Evolutionary conservation across 2,888 invertebrate species (phyloP).

Genomic region (Hydrotaea cyrtoneurina): DNA sequence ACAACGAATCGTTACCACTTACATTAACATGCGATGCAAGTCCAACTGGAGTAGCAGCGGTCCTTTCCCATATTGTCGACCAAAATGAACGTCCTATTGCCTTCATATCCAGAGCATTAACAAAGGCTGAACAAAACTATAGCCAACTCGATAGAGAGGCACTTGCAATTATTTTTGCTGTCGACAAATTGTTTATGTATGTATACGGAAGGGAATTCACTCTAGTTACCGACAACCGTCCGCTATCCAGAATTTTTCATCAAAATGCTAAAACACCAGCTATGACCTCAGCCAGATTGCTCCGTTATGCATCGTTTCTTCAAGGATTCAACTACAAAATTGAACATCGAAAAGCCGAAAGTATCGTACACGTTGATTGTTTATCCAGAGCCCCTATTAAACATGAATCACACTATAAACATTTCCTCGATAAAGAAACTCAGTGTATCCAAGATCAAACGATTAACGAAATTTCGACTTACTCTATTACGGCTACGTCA

Average conservation of each 20-base stretch:
- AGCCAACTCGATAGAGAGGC: too few relatives aligned
- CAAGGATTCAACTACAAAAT: constrained; percentile 56
- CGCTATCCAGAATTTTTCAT: too few relatives aligned
- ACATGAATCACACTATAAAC: not conserved
- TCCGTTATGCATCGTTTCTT: constrained; percentile 53
- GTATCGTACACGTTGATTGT: constrained; percentile 53
- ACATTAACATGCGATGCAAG: constrained; percentile 43
- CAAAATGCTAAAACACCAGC: too few relatives aligned
- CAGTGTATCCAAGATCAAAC: not conserved
- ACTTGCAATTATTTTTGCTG: not conserved
- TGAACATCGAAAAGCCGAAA: constrained; percentile 34
- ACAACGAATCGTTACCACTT: not conserved
- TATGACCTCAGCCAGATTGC: constrained; percentile 57
- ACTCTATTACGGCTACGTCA: constrained; percentile 42
- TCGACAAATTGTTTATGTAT: not conserved
- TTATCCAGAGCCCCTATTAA: constrained; percentile 53
- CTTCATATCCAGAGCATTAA: too few relatives aligned
- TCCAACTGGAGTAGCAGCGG: constrained; percentile 30
- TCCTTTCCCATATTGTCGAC: constrained; percentile 34
- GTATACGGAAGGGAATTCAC: constrained; percentile 11
- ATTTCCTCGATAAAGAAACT: too few relatives aligned
- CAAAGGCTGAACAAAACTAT: too few relatives aligned
- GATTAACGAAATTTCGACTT: constrained; percentile 44
- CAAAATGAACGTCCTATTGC: constrained; percentile 7
- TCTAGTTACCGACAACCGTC: constrained; percentile 45